Conservation (phyloP, 2,888 invertebrate genomes). For the Camponotus fellah region DNA sequence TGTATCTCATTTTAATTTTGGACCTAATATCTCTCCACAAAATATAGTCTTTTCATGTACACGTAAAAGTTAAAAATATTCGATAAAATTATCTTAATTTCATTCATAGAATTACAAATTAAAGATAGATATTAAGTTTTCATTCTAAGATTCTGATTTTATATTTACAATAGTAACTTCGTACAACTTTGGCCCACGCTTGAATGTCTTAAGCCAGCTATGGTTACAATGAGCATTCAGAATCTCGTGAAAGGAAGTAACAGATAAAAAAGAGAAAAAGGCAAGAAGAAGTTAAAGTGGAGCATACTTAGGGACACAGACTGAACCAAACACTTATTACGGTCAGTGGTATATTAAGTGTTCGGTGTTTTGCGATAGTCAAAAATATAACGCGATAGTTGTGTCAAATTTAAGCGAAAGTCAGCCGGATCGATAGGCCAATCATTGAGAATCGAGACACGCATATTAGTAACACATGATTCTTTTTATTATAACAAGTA, state of each 20-base stretch:
- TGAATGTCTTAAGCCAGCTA: conserved; percentile 48
- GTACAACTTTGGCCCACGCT: conserved; percentile 10
- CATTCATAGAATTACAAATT: neutral
- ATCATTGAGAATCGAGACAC: conserved; percentile 67
- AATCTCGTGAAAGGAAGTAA: conserved; percentile 18
- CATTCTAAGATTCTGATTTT: neutral
- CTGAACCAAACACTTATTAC: conserved; percentile 65
- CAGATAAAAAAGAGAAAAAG: conserved; percentile 35
- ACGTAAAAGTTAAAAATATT: conserved; percentile 3
- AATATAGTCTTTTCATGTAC: neutral
- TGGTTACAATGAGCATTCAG: conserved; percentile 36
- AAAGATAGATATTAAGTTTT: neutral
- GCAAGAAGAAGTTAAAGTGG: conserved; percentile 32
- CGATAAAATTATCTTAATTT: neutral
- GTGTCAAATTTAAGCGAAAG: conserved; percentile 52
- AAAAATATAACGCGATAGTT: conserved; percentile 53
- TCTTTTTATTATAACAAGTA: conserved; percentile 80
- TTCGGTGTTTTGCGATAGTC: conserved; percentile 56
- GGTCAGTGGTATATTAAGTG: conserved; percentile 67
- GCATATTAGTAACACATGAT: conserved; percentile 76
- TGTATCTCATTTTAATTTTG: neutral
- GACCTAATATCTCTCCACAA: neutral
- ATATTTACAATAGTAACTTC: neutral
- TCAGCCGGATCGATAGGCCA: conserved; percentile 70
- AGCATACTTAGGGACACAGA: conserved; percentile 30